Evolutionary conservation across 64 coral and sea anemone genomes (phyloP).

Genomic region (Acropora yongei): DNA sequence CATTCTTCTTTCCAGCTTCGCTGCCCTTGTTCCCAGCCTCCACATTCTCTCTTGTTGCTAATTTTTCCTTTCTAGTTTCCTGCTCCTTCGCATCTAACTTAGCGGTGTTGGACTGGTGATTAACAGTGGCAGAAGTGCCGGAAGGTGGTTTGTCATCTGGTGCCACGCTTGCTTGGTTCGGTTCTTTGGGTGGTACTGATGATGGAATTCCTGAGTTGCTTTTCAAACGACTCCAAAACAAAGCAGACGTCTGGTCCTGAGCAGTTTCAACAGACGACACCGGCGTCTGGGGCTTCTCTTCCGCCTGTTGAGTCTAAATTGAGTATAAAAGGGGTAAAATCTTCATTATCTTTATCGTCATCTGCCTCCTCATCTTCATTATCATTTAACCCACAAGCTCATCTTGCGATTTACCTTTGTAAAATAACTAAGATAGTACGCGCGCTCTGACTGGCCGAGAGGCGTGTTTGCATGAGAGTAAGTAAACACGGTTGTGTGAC

Average conservation of each 20-base stretch:
- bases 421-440: too few relatives aligned
- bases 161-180: not conserved
- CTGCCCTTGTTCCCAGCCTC: not conserved
- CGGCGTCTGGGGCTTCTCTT: not conserved
- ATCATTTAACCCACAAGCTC: too few relatives aligned
- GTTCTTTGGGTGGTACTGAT: not conserved
- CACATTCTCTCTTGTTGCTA: not conserved
- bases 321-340: not conserved
- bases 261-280: constrained; percentile 1
- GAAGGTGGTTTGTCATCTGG: constrained; percentile 6
- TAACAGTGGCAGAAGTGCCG: not conserved
- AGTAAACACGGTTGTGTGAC: too few relatives aligned
- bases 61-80: constrained; percentile 16
- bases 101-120: not conserved
- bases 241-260: constrained; percentile 42
- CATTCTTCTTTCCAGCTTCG: not conserved
- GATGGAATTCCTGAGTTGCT: not conserved
- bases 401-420: too few relatives aligned
- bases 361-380: too few relatives aligned
- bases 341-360: too few relatives aligned
- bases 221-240: constrained; percentile 66
- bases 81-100: constrained; percentile 6
- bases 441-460: too few relatives aligned
- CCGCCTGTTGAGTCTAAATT: constrained; percentile 9
- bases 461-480: too few relatives aligned